These are phyloP conservation scores for Etheostoma perlongum DNA, from an alignment of 2,797 vertebrate genomes.

Conservation along the genomic window DNA sequence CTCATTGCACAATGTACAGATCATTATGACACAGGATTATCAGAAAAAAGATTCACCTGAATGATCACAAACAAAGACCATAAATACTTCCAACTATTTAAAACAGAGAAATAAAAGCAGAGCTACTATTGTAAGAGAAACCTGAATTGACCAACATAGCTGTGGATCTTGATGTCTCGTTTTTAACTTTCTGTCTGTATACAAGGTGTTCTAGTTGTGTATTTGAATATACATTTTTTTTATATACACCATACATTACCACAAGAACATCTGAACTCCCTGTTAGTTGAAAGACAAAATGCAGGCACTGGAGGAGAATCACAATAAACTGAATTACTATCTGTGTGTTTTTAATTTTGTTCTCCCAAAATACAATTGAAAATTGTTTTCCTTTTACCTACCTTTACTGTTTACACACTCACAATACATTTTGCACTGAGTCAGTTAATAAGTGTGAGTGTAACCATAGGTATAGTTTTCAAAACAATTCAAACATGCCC, in stretches of 20 bases:
- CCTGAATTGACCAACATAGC: conserved; percentile 9
- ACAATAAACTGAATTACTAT: conserved; percentile 5
- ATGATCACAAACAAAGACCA: conserved; percentile 41
- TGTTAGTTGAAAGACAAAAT: conserved; percentile 15
- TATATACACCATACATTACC: not conserved
- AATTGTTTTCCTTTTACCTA: not conserved
- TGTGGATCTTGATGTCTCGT: not conserved
- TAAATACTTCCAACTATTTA: conserved; percentile 26
- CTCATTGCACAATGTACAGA: conserved; percentile 44
- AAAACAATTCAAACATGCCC: not conserved
- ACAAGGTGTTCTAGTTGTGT: not conserved
- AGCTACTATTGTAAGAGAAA: conserved; percentile 18
- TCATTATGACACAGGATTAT: conserved; percentile 15
- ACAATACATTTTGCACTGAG: not conserved
- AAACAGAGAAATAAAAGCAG: conserved; percentile 38
- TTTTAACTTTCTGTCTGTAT: not conserved
- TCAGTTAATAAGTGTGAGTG: not conserved
- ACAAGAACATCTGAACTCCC: not conserved
- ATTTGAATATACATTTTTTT: conserved; percentile 3
- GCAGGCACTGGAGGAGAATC: conserved; percentile 45
- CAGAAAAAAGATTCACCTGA: conserved; percentile 27
- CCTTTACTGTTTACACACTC: not conserved
- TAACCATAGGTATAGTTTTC: not conserved
- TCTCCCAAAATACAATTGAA: not conserved
- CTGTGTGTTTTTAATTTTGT: not conserved